phyloP scores from a whole-genome alignment of 2,888 invertebrate species.

The Strigamia transsilvanica region DNA sequence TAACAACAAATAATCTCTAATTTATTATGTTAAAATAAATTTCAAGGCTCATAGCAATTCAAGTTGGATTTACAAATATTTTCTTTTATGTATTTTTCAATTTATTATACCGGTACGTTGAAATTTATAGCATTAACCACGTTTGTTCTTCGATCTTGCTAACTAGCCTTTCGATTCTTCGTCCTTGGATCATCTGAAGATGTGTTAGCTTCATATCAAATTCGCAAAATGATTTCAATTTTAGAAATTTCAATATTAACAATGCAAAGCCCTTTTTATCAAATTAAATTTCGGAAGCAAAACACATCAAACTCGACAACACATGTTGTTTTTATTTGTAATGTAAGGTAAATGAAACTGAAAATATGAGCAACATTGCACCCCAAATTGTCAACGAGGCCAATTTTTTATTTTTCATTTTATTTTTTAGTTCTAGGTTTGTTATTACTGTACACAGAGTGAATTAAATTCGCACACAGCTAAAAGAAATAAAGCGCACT shows the following conservation, averaged over 20 bases:
- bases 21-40: neutral
- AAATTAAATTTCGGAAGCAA: conserved; percentile 1
- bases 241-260: conserved; percentile 29
- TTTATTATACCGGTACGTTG: too few relatives aligned
- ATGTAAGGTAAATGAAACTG: conserved; percentile 11
- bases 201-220: neutral
- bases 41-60: neutral
- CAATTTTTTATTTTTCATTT: conserved; percentile 1
- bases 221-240: neutral
- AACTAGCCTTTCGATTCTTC: too few relatives aligned
- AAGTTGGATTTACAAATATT: conserved; percentile 1
- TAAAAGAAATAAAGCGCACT: conserved; percentile 30
- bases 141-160: too few relatives aligned
- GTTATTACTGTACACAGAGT: conserved; percentile 40
- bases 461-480: conserved; percentile 11
- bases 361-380: conserved; percentile 16
- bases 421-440: conserved; percentile 7
- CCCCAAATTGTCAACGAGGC: neutral
- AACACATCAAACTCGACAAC: conserved; percentile 22
- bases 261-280: neutral
- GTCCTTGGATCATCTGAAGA: too few relatives aligned
- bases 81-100: too few relatives aligned
- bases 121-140: too few relatives aligned
- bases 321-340: neutral
- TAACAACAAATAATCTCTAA: neutral